These are phyloP conservation scores for Scelioninae gen. 1 DNA, from an alignment of 2,888 invertebrate species.

Conservation along the genomic window DNA sequence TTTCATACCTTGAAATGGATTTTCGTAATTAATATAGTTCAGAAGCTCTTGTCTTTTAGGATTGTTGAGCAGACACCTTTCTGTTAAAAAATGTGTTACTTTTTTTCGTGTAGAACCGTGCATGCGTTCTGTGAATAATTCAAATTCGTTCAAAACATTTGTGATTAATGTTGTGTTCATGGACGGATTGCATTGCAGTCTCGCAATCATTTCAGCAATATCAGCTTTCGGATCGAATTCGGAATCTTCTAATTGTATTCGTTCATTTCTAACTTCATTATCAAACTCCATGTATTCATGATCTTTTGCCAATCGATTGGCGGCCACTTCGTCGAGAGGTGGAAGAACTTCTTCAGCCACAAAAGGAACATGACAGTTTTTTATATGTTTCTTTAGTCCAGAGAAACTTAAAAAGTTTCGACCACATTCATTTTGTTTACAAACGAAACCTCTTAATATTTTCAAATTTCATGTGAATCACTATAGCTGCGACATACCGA, in stretches of 20 bases:
- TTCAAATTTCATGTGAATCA: no score
- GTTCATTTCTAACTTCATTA: not conserved
- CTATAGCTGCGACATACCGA: no score
- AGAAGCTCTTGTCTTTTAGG: slow-evolving; percentile 3
- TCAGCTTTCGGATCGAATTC: not conserved
- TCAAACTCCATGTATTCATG: not conserved
- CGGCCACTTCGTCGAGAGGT: not conserved
- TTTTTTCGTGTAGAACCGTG: not conserved
- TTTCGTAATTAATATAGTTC: slow-evolving; percentile 41
- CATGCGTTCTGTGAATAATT: not conserved
- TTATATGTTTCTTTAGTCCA: not conserved
- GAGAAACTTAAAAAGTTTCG: not conserved
- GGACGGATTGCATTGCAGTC: not conserved
- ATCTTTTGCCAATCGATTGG: not conserved
- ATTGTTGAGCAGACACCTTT: not conserved
- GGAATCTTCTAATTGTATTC: not conserved
- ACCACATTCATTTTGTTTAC: not conserved
- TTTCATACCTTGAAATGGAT: slow-evolving; percentile 38
- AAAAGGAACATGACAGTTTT: not conserved
- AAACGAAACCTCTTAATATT: slow-evolving; percentile 1
- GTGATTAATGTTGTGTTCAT: not conserved
- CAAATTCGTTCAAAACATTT: not conserved
- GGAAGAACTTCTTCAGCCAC: not conserved
- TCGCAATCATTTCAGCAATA: not conserved
- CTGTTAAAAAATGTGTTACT: not conserved